Evolutionary conservation across 2,888 invertebrate species (phyloP).

Genomic region (Idaea aversata): DNA sequence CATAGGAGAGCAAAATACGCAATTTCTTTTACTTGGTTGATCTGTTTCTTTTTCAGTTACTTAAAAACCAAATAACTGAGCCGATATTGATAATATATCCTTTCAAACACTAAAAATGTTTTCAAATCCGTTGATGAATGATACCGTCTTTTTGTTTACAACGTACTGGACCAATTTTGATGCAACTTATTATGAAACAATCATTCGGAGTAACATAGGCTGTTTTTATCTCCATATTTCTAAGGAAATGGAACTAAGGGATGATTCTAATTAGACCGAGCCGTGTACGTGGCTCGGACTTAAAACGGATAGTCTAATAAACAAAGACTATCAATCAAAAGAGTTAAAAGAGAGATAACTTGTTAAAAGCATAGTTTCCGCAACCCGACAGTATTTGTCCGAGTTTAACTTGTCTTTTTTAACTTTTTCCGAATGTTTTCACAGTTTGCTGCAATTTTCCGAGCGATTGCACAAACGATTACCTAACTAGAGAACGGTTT

Average conservation of each 20-base stretch:
- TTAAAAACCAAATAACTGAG: no score
- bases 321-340: background rate
- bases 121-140: background rate
- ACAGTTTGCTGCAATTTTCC: constrained; percentile 18
- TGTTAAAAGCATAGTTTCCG: background rate
- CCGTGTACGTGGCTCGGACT: no score
- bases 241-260: no score
- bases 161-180: background rate
- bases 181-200: background rate
- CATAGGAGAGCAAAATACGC: no score
- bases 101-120: background rate
- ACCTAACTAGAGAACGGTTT: constrained; percentile 20
- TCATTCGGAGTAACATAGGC: background rate
- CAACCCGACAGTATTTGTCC: background rate
- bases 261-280: no score
- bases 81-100: background rate
- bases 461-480: constrained; percentile 24
- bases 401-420: background rate
- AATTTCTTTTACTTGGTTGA: no score
- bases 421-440: constrained; percentile 17
- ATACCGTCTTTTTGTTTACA: no score
- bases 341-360: background rate
- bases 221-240: background rate
- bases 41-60: no score
- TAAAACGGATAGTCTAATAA: no score